Percentiles rank a stretch among this genome's conserved stretches.
These are phyloP conservation scores for Corydoras maculifer DNA, from an alignment of 2,113 vertebrate species.

Conservation along the genomic window DNA sequence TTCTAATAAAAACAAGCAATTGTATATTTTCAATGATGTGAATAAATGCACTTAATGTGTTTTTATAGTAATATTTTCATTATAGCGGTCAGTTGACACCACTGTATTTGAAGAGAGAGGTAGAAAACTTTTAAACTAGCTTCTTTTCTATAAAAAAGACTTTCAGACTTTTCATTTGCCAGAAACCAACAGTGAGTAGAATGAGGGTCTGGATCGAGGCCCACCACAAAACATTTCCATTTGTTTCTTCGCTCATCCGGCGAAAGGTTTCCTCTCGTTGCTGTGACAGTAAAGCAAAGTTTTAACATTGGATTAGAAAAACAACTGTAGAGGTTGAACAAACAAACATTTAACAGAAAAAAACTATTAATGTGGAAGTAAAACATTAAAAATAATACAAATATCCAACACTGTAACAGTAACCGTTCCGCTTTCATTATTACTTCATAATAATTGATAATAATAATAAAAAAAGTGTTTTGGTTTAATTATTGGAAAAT, in stretches of 20 bases:
- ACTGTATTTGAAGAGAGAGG: background rate
- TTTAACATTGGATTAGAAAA: background rate
- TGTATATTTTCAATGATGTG: background rate
- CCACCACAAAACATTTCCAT: conserved; percentile 83
- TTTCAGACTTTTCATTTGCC: conserved; percentile 85
- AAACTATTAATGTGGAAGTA: no score
- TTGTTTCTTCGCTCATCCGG: conserved; percentile 78
- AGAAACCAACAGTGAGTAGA: conserved; percentile 77
- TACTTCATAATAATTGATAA: no score
- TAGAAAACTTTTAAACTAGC: conserved; percentile 67
- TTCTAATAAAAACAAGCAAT: no score
- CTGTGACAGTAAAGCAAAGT: conserved; percentile 50
- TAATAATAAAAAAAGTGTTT: background rate
- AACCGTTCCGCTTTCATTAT: no score
- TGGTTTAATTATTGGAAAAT: background rate
- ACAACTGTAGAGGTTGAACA: no score
- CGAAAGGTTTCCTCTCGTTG: conserved; percentile 84
- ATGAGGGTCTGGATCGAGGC: conserved; percentile 74
- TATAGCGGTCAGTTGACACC: background rate
- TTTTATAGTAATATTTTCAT: background rate
- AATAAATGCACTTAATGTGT: background rate
- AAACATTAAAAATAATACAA: background rate
- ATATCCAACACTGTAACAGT: no score
- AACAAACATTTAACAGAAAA: no score
- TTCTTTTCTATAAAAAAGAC: conserved; percentile 90